phyloP scores from a whole-genome alignment of 2,888 invertebrate species.

The Hyalella azteca region DNA sequence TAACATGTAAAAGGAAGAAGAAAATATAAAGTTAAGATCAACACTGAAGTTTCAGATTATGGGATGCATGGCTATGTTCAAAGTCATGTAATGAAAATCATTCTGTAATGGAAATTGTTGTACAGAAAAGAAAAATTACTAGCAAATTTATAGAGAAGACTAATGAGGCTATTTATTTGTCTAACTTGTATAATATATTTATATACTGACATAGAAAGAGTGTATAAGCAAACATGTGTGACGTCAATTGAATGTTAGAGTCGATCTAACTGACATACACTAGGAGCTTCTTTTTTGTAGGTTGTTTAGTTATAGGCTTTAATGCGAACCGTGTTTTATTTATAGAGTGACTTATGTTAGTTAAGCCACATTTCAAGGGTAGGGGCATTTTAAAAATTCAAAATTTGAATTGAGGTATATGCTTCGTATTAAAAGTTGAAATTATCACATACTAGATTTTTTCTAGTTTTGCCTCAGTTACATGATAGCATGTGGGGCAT shows the following conservation, averaged over 20 bases:
- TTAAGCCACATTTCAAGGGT: no score
- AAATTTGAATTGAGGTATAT: no score
- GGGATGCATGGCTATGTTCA: conserved; percentile 15
- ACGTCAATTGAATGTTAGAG: no score
- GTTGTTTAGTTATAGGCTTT: no score
- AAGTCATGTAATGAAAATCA: not conserved
- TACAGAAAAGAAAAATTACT: not conserved
- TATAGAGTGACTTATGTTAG: no score
- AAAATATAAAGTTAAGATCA: not conserved
- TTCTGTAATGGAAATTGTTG: not conserved
- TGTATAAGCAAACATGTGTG: conserved; percentile 23
- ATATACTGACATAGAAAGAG: not conserved
- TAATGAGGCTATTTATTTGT: not conserved
- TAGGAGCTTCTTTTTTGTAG: no score
- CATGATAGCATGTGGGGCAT: not conserved
- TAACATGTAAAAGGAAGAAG: not conserved
- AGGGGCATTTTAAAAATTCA: no score
- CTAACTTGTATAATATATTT: conserved; percentile 3
- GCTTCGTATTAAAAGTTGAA: no score
- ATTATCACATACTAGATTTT: no score
- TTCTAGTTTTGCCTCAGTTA: no score
- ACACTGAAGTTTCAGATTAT: not conserved
- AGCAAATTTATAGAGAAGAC: not conserved
- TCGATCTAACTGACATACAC: no score
- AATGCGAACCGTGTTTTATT: no score